phyloP scores from a whole-genome alignment of 2,888 invertebrate genomes.

The Chrysotoxum bicinctum region DNA sequence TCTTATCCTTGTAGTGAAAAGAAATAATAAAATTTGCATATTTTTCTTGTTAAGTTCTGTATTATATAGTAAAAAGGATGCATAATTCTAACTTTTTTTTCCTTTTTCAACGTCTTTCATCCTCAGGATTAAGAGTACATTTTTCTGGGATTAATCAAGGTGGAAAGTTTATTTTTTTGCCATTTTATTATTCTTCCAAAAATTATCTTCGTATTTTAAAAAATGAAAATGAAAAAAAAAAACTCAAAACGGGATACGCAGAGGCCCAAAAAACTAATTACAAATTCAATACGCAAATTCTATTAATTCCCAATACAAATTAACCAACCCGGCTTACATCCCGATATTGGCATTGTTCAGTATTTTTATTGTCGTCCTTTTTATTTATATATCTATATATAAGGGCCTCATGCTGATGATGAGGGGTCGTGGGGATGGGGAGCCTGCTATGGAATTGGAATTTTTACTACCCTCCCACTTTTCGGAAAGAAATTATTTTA shows the following conservation, averaged over 20 bases:
- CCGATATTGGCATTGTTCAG: slow-evolving; percentile 64
- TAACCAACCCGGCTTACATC: slow-evolving; percentile 55
- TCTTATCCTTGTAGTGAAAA: slow-evolving; percentile 29
- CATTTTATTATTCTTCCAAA: slow-evolving; percentile 2
- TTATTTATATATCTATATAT: not conserved
- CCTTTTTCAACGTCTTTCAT: slow-evolving; percentile 30
- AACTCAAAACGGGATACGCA: slow-evolving; percentile 26
- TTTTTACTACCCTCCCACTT: slow-evolving; percentile 30
- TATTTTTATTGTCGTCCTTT: slow-evolving; percentile 52
- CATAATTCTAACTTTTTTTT: slow-evolving; percentile 64
- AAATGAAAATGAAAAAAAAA: not conserved
- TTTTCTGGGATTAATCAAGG: slow-evolving; percentile 68
- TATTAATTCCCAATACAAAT: slow-evolving; percentile 81
- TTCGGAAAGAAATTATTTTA: slow-evolving; percentile 57
- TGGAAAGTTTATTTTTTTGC: slow-evolving; percentile 8
- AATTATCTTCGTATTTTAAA: slow-evolving; percentile 13
- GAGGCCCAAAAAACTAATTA: slow-evolving; percentile 76
- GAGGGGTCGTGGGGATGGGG: not conserved
- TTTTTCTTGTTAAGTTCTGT: slow-evolving; percentile 77
- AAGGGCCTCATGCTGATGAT: not conserved
- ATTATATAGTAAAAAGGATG: slow-evolving; percentile 58
- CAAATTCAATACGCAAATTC: slow-evolving; percentile 79
- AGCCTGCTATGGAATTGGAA: slow-evolving; percentile 38
- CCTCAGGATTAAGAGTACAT: slow-evolving; percentile 66
- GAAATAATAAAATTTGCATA: slow-evolving; percentile 77